Percentiles rank a stretch among this genome's conserved stretches.
Conservation (phyloP, 2,888 invertebrate species). For the Epinotia demarniana region DNA sequence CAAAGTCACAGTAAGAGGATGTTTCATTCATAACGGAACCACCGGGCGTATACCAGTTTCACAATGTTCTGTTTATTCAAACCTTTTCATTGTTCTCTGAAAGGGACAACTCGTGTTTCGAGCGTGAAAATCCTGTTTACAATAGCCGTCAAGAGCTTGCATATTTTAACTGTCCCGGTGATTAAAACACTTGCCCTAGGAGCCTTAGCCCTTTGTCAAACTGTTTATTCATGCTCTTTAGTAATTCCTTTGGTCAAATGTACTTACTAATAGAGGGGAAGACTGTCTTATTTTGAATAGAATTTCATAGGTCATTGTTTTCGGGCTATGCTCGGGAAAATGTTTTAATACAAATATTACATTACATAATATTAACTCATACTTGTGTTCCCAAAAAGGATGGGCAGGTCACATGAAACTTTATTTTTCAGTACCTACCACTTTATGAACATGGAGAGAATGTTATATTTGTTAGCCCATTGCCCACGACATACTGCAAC, state of each 20-base stretch:
- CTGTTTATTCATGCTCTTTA: conserved; percentile 39
- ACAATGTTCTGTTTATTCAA: conserved; percentile 37
- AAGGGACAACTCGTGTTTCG: conserved; percentile 32
- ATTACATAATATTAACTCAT: too few relatives aligned
- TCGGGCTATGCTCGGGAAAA: neutral
- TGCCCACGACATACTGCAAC: too few relatives aligned
- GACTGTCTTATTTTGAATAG: conserved; percentile 18
- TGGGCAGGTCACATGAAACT: too few relatives aligned
- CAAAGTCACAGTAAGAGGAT: conserved; percentile 6
- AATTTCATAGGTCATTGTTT: conserved; percentile 15
- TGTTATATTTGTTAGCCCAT: too few relatives aligned
- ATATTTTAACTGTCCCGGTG: conserved; percentile 36
- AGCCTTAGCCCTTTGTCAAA: conserved; percentile 27
- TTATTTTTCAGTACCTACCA: too few relatives aligned
- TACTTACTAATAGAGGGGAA: neutral
- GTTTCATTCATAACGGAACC: conserved; percentile 9
- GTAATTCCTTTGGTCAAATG: conserved; percentile 13
- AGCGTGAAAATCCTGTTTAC: conserved; percentile 43
- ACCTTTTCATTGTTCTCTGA: conserved; percentile 32
- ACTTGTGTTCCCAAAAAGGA: too few relatives aligned
- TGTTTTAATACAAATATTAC: neutral
- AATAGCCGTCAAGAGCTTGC: conserved; percentile 30
- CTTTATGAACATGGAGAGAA: too few relatives aligned
- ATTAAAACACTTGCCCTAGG: conserved; percentile 32
- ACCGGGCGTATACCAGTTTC: neutral